Percentiles rank a stretch among this genome's conserved stretches.
Conservation (phyloP, 2,888 invertebrate species). For the Idaea dimidiata region DNA sequence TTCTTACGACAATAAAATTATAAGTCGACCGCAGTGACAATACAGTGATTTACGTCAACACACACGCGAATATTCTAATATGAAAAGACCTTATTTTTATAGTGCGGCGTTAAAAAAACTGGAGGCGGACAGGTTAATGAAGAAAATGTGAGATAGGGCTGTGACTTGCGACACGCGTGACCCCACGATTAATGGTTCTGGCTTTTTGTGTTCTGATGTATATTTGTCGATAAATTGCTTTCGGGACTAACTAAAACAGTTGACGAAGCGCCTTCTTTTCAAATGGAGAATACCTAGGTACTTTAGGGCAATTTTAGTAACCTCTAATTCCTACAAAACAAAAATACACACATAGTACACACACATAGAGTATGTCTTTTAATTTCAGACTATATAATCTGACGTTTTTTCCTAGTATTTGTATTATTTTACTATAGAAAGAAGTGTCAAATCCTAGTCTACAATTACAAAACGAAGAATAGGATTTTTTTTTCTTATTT, state of each 20-base stretch:
- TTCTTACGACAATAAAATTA: constrained; percentile 79
- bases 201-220: constrained; percentile 25
- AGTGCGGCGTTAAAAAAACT: constrained; percentile 59
- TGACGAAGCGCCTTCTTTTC: neutral
- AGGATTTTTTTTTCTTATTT: neutral
- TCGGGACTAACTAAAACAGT: neutral
- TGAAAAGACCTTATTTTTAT: constrained; percentile 66
- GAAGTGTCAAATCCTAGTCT: no score
- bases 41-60: constrained; percentile 78
- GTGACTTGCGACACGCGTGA: constrained; percentile 55
- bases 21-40: constrained; percentile 79
- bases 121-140: constrained; percentile 75
- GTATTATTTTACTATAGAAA: no score
- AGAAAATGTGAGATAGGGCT: constrained; percentile 68
- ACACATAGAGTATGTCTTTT: no score
- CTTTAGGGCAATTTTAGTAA: no score
- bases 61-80: constrained; percentile 78
- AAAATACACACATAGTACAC: no score
- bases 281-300: neutral
- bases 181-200: constrained; percentile 32
- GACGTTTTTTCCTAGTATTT: no score
- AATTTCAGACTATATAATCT: no score
- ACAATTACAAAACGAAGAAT: no score
- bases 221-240: constrained; percentile 6
- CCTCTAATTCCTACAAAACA: no score